Base-by-base conservation (phyloP, 2,797 vertebrate genomes). In the Manis javanica region DNA sequence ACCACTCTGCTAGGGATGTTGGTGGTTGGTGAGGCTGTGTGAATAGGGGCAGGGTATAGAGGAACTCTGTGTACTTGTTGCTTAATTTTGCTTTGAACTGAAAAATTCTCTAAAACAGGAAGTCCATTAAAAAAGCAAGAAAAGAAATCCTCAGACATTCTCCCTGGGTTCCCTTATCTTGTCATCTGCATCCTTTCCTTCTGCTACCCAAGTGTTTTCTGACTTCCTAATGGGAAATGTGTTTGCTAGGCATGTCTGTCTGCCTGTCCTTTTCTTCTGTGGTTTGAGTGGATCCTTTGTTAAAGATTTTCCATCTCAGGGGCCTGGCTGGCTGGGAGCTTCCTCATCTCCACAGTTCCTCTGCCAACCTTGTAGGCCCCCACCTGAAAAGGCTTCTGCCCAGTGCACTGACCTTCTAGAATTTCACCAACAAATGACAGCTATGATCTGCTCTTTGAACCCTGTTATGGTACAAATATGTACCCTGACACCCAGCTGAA, bases 361-460 rank as follows among this genome's bases (percentile, higher is more conserved):
- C 81, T 89, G 89, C 46, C 42, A 69, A 18, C 6, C 71, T 84
- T 26, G 21, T 26, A 29, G 46, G 26, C 4, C 15, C 21, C 39
- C 49, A n/a, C 6, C 42, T 64, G 46, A 46, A 13, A 23, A 82
- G 78, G 34, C 34, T 75, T 89, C 93, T 51, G 69, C 39, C 59
- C 51, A 59, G 83, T 39, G 84, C 68, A 51, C 21, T 68, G 77
- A 72, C 84, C 87, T 87, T 90, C 92, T 91, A 91, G 94, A 87
- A 96, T 96, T 95, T 97, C 86, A 95, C 68, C 97, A 96, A 95
- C 95, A 97, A 96, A 97, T 92, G 94, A 93, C 92, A 95, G 46
- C 81, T 49, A 4, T 1, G 19, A 69, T 84, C 85, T 49, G 91
- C 97, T 97, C 95, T 72, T 63, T 97, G 96, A 95, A 96, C 84